These are phyloP conservation scores for Pseudoatta argentina DNA, from an alignment of 1,140 invertebrate species.

Conservation along the genomic window DNA sequence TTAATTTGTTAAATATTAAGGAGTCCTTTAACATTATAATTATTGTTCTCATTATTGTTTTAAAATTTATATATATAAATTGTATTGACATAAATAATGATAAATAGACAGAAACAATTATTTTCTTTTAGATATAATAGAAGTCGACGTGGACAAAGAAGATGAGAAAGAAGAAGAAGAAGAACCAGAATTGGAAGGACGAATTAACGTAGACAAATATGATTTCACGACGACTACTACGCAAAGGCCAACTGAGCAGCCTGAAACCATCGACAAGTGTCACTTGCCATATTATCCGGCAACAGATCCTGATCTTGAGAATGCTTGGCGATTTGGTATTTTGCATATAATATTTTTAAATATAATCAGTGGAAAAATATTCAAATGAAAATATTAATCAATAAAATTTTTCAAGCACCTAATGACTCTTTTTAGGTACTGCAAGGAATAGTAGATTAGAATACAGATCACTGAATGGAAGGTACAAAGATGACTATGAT, in stretches of 20 bases:
- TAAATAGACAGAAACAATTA: constrained; percentile 19
- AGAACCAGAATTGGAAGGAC: constrained; percentile 69
- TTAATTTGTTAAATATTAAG: no score
- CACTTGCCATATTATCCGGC: constrained; percentile 82
- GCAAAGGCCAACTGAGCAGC: constrained; percentile 59
- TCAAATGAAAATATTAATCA: not conserved
- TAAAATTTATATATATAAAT: constrained; percentile 1
- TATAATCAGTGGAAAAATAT: not conserved
- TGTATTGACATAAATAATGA: not conserved
- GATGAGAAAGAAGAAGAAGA: constrained; percentile 69
- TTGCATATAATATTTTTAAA: constrained; percentile 23
- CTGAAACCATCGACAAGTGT: constrained; percentile 79
- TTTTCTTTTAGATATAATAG: constrained; percentile 74
- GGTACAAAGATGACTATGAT: constrained; percentile 89
- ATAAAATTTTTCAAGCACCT: constrained; percentile 1
- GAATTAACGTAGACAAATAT: constrained; percentile 18
- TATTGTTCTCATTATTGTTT: no score
- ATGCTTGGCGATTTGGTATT: constrained; percentile 86
- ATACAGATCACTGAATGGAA: constrained; percentile 88
- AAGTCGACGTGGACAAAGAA: constrained; percentile 72
- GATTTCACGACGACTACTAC: constrained; percentile 64
- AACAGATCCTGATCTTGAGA: constrained; percentile 78
- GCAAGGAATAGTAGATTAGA: constrained; percentile 91
- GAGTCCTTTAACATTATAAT: no score
- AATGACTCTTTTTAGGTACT: constrained; percentile 86